These are phyloP conservation scores for Chorisops tibialis DNA, from an alignment of 2,888 invertebrate species.

Conservation along the genomic window DNA sequence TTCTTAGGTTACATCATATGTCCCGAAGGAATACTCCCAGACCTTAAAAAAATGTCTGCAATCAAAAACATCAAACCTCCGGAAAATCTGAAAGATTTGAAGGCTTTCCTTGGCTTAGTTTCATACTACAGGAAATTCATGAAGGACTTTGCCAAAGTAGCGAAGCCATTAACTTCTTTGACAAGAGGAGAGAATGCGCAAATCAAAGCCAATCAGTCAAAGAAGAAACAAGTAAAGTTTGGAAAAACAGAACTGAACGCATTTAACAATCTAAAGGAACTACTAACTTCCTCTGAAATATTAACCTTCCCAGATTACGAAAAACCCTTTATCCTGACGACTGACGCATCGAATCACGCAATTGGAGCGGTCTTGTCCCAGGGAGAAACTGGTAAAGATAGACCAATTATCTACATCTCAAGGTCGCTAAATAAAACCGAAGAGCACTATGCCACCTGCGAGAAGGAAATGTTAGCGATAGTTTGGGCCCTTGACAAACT, in stretches of 20 bases:
- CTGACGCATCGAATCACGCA: conserved; percentile 20
- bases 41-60: conserved; percentile 6
- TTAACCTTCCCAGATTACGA: conserved; percentile 19
- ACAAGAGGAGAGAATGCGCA: conserved; percentile 27
- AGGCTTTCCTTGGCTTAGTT: conserved; percentile 19
- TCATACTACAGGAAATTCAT: conserved; percentile 29
- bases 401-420: conserved; percentile 8
- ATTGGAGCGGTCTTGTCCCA: conserved; percentile 19
- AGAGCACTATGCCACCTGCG: conserved; percentile 18
- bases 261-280: conserved; percentile 21
- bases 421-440: conserved; percentile 16
- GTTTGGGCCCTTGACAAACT: conserved; percentile 25
- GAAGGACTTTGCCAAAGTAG: conserved; percentile 24
- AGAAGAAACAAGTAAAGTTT: conserved; percentile 15
- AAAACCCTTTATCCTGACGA: conserved; percentile 19
- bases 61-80: not conserved
- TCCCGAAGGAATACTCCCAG: not conserved
- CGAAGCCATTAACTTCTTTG: conserved; percentile 23
- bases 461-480: conserved; percentile 22
- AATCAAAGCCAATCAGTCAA: conserved; percentile 26
- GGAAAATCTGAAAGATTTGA: conserved; percentile 8
- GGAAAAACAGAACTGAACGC: not conserved
- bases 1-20: conserved; percentile 10
- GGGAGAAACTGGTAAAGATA: conserved; percentile 9
- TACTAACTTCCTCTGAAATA: conserved; percentile 18